Conservation (phyloP, 2,113 vertebrate genomes). For the Fregetta grallaria region DNA sequence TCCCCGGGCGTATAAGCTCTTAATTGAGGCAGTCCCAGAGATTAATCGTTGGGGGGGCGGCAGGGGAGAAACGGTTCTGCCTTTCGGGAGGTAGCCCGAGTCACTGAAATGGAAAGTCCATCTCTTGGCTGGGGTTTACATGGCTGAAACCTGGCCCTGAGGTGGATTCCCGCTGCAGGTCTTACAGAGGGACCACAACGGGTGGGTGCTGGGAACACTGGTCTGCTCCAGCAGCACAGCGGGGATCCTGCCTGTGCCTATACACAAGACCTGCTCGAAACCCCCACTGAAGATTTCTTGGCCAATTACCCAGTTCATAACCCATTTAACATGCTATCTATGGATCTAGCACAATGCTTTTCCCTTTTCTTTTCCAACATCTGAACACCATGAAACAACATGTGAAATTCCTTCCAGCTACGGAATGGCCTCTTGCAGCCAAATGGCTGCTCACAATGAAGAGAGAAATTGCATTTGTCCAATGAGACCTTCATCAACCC, state of each 20-base stretch:
- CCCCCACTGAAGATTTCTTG: neutral
- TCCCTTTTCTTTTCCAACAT: neutral
- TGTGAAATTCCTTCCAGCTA: neutral
- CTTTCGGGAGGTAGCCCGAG: rapidly evolving
- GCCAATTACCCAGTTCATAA: neutral
- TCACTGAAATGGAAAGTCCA: neutral
- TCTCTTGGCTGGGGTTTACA: neutral
- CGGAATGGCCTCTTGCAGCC: neutral
- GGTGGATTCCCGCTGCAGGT: neutral
- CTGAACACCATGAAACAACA: neutral
- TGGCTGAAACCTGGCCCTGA: neutral
- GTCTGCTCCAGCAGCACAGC: rapidly evolving
- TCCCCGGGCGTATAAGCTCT: rapidly evolving
- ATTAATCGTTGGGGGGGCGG: rapidly evolving
- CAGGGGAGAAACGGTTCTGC: rapidly evolving
- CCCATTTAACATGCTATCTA: neutral
- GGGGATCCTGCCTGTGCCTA: neutral
- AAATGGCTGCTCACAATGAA: neutral
- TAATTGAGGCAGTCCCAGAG: neutral
- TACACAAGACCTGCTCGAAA: neutral
- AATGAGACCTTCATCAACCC: neutral
- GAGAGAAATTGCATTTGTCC: neutral
- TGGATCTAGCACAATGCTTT: neutral
- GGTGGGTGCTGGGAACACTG: rapidly evolving
- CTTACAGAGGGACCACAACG: neutral